phyloP scores from a whole-genome alignment of 2,797 vertebrate genomes.

The Lophotriccus pileatus region DNA sequence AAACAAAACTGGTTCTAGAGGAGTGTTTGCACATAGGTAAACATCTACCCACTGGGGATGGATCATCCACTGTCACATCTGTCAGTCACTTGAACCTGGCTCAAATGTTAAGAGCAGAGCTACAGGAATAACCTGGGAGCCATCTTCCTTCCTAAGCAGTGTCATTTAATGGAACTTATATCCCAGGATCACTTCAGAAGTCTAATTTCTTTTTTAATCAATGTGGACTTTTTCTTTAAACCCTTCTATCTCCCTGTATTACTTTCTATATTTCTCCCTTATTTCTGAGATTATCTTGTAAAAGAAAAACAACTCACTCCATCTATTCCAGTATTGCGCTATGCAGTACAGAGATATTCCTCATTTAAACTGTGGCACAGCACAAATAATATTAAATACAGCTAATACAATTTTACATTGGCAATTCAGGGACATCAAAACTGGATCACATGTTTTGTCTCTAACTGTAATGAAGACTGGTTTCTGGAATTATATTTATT shows the following conservation, averaged over 20 bases:
- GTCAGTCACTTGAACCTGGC: not conserved
- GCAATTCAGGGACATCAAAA: not conserved
- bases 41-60: not conserved
- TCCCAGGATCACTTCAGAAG: not conserved
- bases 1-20: not conserved
- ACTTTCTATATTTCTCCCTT: not conserved
- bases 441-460: not conserved
- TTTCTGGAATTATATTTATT: not conserved
- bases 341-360: not conserved
- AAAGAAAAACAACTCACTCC: not conserved
- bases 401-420: not conserved
- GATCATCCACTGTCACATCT: not conserved
- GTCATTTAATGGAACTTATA: not conserved
- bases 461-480: not conserved
- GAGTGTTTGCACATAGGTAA: not conserved
- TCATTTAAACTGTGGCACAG: not conserved
- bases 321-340: not conserved
- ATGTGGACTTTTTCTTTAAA: not conserved
- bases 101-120: not conserved
- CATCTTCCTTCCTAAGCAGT: not conserved
- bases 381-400: not conserved
- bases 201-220: not conserved
- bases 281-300: not conserved
- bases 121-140: not conserved
- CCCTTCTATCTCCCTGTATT: not conserved